Conservation (phyloP, 1,140 invertebrate species). For the Drosophila nannoptera region DNA sequence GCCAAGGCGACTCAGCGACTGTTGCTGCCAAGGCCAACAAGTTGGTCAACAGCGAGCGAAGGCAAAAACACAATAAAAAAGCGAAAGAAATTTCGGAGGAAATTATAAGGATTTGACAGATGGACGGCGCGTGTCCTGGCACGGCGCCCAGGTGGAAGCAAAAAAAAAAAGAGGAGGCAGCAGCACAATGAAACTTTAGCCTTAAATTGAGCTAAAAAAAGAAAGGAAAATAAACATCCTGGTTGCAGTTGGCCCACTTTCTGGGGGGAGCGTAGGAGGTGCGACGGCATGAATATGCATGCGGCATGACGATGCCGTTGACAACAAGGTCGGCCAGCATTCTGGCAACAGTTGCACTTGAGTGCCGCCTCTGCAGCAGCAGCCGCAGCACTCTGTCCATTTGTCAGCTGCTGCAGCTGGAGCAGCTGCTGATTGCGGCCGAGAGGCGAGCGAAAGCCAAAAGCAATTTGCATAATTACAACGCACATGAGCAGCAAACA, state of each 20-base stretch:
- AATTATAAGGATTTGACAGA: conserved; percentile 74
- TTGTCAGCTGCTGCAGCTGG: conserved; percentile 25
- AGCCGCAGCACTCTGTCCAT: conserved; percentile 22
- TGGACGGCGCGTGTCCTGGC: conserved; percentile 47
- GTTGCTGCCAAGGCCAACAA: conserved; percentile 61
- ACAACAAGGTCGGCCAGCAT: conserved; percentile 50
- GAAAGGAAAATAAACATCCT: conserved; percentile 29
- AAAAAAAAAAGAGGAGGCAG: no score
- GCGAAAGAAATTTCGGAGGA: conserved; percentile 35
- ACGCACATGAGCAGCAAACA: conserved; percentile 54
- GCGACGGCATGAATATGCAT: conserved; percentile 70
- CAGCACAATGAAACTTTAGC: conserved; percentile 36
- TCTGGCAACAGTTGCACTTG: conserved; percentile 68
- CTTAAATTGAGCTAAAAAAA: conserved; percentile 67
- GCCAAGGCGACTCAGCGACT: conserved; percentile 20
- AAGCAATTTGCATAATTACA: conserved; percentile 72
- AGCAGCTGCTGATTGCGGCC: conserved; percentile 11
- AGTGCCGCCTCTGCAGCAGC: conserved; percentile 40
- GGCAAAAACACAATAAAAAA: conserved; percentile 4
- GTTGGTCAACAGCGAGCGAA: conserved; percentile 35
- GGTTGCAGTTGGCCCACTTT: conserved; percentile 59
- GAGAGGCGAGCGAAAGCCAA: conserved; percentile 11
- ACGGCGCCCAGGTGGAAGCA: conserved; percentile 41
- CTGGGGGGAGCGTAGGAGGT: conserved; percentile 12
- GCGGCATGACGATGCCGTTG: conserved; percentile 44